Evolutionary conservation across 2,797 vertebrate species (phyloP).

Genomic region (Morelia viridis): DNA sequence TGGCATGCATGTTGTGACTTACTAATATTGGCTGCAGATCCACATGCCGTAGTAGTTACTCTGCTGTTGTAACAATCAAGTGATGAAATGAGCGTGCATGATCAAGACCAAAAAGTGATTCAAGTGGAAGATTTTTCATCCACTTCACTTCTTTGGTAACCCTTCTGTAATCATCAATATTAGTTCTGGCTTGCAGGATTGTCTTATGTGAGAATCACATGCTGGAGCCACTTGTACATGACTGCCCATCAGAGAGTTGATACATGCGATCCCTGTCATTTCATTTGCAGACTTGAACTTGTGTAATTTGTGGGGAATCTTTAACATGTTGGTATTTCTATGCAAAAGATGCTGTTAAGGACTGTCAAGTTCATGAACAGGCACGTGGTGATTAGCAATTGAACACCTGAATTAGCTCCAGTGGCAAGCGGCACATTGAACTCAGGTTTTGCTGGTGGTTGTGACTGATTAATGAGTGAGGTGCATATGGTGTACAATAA

Average conservation of each 20-base stretch:
- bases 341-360: not conserved
- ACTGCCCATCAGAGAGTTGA: not conserved
- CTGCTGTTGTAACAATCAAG: not conserved
- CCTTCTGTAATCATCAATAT: not conserved
- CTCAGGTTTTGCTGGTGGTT: not conserved
- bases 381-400: not conserved
- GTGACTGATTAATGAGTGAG: too few species aligned
- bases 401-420: not conserved
- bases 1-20: not conserved
- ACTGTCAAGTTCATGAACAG: not conserved
- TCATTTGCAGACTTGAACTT: too few species aligned
- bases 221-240: not conserved
- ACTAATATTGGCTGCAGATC: not conserved
- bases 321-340: not conserved
- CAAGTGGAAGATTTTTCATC: not conserved
- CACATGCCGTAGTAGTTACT: not conserved
- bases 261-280: not conserved
- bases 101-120: not conserved
- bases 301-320: not conserved
- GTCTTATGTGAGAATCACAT: not conserved
- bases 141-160: not conserved
- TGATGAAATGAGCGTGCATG: not conserved
- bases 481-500: not conserved
- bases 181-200: not conserved
- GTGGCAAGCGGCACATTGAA: not conserved